Conservation (phyloP, 1,140 invertebrate species). For the Hyposmocoma kahamanoa region DNA sequence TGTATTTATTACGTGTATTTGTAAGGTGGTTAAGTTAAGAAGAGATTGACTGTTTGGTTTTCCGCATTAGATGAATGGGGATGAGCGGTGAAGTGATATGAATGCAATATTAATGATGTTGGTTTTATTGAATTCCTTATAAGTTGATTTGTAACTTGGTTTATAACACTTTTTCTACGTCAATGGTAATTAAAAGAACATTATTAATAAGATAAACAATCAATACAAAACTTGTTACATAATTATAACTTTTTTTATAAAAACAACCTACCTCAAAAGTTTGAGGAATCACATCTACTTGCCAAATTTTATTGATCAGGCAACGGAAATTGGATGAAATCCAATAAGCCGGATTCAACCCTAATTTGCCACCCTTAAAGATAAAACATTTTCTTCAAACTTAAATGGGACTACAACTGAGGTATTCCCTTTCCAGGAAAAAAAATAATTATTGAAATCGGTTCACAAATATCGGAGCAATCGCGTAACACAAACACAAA, state of each 20-base stretch:
- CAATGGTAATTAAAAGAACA: not conserved
- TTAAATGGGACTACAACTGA: too few relatives aligned
- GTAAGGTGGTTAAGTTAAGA: conserved; percentile 24
- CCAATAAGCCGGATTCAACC: too few relatives aligned
- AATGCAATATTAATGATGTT: conserved; percentile 38
- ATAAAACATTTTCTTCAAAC: too few relatives aligned
- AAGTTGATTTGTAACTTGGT: conserved; percentile 11
- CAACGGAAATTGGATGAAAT: too few relatives aligned
- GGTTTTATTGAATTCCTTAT: conserved; percentile 9
- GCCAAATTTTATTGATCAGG: not conserved
- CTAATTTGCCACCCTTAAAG: too few relatives aligned
- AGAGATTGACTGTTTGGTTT: conserved; percentile 35
- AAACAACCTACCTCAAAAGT: not conserved
- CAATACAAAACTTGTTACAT: not conserved
- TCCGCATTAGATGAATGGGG: conserved; percentile 38
- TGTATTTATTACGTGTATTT: not conserved
- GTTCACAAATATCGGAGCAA: too few relatives aligned
- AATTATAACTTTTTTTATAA: not conserved
- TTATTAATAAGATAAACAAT: not conserved
- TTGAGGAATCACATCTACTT: not conserved
- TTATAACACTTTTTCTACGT: conserved; percentile 8
- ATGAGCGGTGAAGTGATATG: conserved; percentile 33
- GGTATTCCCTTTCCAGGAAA: too few relatives aligned
- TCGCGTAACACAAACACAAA: too few relatives aligned
- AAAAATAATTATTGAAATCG: too few relatives aligned